Percentiles rank a stretch among this genome's conserved stretches.
Evolutionary conservation across 2,797 vertebrate species (phyloP).

Genomic region (Etheostoma perlongum): DNA sequence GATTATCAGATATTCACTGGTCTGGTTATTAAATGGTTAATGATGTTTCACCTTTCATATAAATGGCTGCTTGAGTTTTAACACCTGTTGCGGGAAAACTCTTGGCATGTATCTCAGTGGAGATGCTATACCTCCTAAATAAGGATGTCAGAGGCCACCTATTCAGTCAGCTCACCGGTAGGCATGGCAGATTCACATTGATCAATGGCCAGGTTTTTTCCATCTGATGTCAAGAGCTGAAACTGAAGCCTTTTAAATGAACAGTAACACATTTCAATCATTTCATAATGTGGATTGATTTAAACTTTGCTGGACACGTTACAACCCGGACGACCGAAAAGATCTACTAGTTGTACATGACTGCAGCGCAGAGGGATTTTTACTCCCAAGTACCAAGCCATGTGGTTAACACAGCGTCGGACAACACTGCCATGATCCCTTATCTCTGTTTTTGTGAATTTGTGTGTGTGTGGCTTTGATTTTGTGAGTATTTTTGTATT

Average conservation of each 20-base stretch:
- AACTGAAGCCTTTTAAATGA: slow-evolving; percentile 43
- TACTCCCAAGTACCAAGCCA: slow-evolving; percentile 23
- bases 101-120: slow-evolving; percentile 20
- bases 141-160: slow-evolving; percentile 45
- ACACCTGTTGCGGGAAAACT: slow-evolving; percentile 36
- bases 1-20: slow-evolving; percentile 6
- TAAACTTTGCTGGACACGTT: slow-evolving; percentile 27
- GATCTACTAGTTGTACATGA: slow-evolving; percentile 26
- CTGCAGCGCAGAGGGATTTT: slow-evolving; percentile 32
- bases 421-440: slow-evolving; percentile 33
- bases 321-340: slow-evolving; percentile 20
- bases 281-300: slow-evolving; percentile 55
- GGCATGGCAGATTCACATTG: slow-evolving; percentile 48
- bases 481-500: slow-evolving; percentile 6
- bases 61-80: slow-evolving; percentile 28
- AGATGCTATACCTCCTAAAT: slow-evolving; percentile 38
- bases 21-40: slow-evolving; percentile 13
- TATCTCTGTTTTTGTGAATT: slow-evolving; percentile 23
- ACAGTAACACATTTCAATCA: slow-evolving; percentile 47
- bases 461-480: background rate
- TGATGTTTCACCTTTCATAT: slow-evolving; percentile 15
- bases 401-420: slow-evolving; percentile 34
- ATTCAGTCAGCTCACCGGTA: slow-evolving; percentile 53
- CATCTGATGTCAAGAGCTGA: slow-evolving; percentile 47
- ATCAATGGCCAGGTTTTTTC: slow-evolving; percentile 56